Evolutionary conservation across 2,888 invertebrate species (phyloP), one percentile per base, ranked within the genome.

Genomic region (Helicoverpa assulta): DNA sequence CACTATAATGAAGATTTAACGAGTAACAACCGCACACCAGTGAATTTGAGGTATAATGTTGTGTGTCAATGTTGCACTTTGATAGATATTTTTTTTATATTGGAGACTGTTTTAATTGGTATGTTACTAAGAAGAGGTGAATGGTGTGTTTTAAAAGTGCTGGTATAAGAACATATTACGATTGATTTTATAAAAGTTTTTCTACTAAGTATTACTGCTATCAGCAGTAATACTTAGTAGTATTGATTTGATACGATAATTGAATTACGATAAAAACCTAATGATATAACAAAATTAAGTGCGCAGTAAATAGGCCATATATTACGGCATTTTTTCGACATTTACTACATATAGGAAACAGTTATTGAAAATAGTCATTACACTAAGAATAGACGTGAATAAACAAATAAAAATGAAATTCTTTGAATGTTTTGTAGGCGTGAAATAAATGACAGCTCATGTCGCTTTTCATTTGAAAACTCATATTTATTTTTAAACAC

Each of bases 1-100:
- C 63, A 77, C 57, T 68, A 64, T 70, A 78, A 80, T 78, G 70
- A 82, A 76, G 72, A 76, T 78, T 80, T 74, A 82, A 79, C 70
- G 50, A 68, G 37, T 12, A 66, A 56, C 62, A 57, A 55, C 72
- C 59, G 47, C 58, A 21, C 2, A 26, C 52, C 53, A 73, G 76
- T 66, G 68, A 72, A 78, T 74, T 70, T 70, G 14, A 14, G 65
- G 72, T 73, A 74, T 73, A 61, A 47, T 53, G 26, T 16, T 14
- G 26, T 21, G 21, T 19, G 18, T 21, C 53, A 40, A 12, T 14
- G 43, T 43, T 43, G 43, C 43, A 14, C 5, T 16, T 2, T 43
- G 5, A 43, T 2, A 33, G 8, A 21, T 26, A 26, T 4, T 2
- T 21, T 21, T 26, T 26, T 26, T 26, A 26, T 26, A 26, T 26